A percentile compares a stretch with the other conserved stretches of the same genome.
phyloP scores from a whole-genome alignment of 1,140 invertebrate genomes.

The Melitaea cinxia region DNA sequence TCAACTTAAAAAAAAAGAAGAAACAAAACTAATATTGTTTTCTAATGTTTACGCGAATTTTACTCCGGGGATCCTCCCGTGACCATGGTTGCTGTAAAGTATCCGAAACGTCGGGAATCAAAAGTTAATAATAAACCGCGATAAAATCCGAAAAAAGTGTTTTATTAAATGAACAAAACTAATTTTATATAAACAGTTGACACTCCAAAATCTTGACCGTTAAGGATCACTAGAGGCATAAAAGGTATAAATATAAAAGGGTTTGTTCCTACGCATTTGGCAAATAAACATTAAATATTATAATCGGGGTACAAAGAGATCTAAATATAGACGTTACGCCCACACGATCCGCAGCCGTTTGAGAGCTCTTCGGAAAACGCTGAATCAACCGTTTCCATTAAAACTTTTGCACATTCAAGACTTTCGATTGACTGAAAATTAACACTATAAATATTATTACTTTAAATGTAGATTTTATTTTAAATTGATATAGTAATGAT shows the following conservation, averaged over 20 bases:
- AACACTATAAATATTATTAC: not conserved
- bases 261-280: not conserved
- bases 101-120: no score
- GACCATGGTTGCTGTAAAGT: no score
- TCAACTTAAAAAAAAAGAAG: no score
- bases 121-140: no score
- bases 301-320: slow-evolving; percentile 15
- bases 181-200: no score
- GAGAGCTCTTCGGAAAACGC: slow-evolving; percentile 17
- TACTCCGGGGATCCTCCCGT: no score
- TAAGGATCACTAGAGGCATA: not conserved
- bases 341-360: slow-evolving; percentile 11
- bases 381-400: slow-evolving; percentile 17
- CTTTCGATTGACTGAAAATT: not conserved
- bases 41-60: no score
- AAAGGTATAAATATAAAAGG: not conserved
- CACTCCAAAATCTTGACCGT: not conserved
- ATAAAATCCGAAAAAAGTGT: no score
- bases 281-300: slow-evolving; percentile 22
- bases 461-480: no score
- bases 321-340: slow-evolving; percentile 28
- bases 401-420: slow-evolving; percentile 2
- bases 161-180: no score
- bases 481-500: no score
- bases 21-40: no score